A percentile compares a stretch with the other conserved stretches of the same genome.
Evolutionary conservation across 2,113 vertebrate genomes (phyloP).

Genomic region (Platysteira castanea): DNA sequence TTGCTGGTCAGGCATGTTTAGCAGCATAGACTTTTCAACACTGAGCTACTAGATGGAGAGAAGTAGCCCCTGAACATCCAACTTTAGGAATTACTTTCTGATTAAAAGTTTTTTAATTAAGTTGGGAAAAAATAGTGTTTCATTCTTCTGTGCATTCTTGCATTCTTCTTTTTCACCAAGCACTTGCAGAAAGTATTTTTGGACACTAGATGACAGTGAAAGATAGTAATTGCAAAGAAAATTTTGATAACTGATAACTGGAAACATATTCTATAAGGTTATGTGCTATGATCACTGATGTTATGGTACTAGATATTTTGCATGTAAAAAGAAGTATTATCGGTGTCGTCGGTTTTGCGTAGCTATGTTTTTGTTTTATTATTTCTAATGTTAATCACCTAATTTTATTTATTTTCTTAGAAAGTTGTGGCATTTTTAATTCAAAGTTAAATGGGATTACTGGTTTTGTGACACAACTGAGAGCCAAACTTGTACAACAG

Average conservation of each 20-base stretch:
- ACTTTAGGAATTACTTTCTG: neutral
- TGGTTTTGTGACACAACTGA: neutral
- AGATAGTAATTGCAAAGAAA: neutral
- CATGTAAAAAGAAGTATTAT: neutral
- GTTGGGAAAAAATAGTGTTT: neutral
- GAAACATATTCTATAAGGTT: neutral
- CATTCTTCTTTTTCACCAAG: neutral
- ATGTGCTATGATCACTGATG: neutral
- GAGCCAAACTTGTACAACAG: neutral
- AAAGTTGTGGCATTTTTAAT: neutral
- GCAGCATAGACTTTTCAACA: neutral
- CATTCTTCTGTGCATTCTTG: neutral
- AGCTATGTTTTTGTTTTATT: neutral
- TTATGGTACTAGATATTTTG: neutral
- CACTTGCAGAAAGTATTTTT: neutral
- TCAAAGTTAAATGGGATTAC: neutral
- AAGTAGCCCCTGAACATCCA: neutral
- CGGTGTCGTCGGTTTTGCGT: neutral
- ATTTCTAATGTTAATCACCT: neutral
- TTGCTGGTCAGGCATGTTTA: neutral
- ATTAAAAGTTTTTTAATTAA: neutral
- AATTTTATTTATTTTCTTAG: neutral
- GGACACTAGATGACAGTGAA: slow-evolving; percentile 32
- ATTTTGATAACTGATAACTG: neutral
- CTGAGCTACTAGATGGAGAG: neutral